Percentiles rank a stretch among this genome's conserved stretches.
These are phyloP conservation scores for Cephalopterus ornatus DNA, from an alignment of 2,113 vertebrate genomes.

Conservation along the genomic window DNA sequence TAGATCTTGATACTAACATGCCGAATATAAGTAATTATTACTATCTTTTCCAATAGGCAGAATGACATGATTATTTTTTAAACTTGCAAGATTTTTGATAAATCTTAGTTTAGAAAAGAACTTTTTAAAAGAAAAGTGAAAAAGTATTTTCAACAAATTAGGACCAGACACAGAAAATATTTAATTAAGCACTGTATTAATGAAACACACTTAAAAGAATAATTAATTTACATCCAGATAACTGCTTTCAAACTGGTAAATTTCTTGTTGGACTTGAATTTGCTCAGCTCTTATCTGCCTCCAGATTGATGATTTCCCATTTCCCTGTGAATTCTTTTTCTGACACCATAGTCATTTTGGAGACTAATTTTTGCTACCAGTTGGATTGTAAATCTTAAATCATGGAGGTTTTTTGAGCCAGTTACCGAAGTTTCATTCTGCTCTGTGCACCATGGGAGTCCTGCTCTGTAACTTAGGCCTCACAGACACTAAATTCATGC, in stretches of 20 bases:
- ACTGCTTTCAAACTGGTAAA: neutral
- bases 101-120: neutral
- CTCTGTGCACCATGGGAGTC: neutral
- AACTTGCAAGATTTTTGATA: neutral
- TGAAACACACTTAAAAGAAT: neutral
- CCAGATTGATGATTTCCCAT: neutral
- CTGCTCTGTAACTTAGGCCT: neutral
- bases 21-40: neutral
- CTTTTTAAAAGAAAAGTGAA: neutral
- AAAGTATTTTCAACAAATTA: neutral
- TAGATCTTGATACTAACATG: neutral
- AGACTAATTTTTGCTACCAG: neutral
- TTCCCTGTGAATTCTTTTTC: neutral
- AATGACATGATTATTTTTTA: neutral
- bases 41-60: neutral
- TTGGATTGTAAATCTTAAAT: neutral
- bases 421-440: neutral
- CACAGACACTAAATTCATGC: neutral
- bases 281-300: neutral
- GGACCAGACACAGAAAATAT: neutral
- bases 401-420: neutral
- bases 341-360: neutral
- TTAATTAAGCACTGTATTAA: neutral
- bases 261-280: neutral
- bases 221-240: neutral